phyloP scores from a whole-genome alignment of 1,140 invertebrate species.

The Phenacoccus solenopsis region DNA sequence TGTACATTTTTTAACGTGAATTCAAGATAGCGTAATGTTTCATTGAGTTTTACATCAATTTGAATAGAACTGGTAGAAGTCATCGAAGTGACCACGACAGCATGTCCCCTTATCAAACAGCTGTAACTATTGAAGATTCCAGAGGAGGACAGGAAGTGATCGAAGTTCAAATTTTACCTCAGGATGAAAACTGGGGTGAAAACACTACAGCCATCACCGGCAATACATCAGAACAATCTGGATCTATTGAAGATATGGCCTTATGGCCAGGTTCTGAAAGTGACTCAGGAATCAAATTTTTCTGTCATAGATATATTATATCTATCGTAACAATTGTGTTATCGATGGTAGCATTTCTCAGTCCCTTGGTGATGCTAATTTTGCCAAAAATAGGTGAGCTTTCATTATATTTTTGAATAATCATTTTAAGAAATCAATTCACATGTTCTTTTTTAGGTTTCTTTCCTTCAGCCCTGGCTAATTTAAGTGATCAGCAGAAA shows the following conservation, averaged over 20 bases:
- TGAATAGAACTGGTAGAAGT: not conserved
- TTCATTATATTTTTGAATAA: not conserved
- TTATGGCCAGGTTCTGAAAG: conserved; percentile 59
- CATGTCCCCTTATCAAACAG: conserved; percentile 69
- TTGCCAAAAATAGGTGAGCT: conserved; percentile 59
- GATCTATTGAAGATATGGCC: conserved; percentile 80
- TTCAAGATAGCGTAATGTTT: no score
- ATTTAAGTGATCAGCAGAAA: conserved; percentile 39
- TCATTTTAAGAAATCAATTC: not conserved
- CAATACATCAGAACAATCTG: conserved; percentile 87
- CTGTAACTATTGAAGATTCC: conserved; percentile 55
- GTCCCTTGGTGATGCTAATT: conserved; percentile 86
- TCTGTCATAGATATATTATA: conserved; percentile 65
- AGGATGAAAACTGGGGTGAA: conserved; percentile 97
- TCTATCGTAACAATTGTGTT: conserved; percentile 61
- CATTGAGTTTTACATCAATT: not conserved
- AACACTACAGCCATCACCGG: conserved; percentile 94
- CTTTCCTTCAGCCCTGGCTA: conserved; percentile 25
- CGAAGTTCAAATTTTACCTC: conserved; percentile 81
- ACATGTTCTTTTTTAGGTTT: conserved; percentile 24
- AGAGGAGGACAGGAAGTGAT: conserved; percentile 67
- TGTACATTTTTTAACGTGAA: not conserved
- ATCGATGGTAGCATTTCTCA: conserved; percentile 70
- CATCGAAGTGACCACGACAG: not conserved
- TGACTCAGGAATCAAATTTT: conserved; percentile 51